A percentile compares a stretch with the other conserved stretches of the same genome.
These are phyloP conservation scores for Eriocheir sinensis DNA, from an alignment of 1,140 invertebrate species.

Conservation along the genomic window DNA sequence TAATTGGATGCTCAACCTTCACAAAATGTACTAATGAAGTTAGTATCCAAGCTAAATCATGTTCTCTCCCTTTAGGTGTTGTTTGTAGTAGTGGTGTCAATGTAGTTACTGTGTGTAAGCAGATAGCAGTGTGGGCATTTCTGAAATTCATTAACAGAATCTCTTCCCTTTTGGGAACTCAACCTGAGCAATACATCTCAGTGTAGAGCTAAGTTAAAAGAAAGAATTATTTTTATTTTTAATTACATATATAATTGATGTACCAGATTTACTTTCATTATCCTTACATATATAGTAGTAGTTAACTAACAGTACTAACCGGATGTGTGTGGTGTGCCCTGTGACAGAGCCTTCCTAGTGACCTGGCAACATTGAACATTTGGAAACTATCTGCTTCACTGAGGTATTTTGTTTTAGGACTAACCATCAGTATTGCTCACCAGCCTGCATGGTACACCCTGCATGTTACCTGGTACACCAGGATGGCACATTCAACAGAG, in stretches of 20 bases:
- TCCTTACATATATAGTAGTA: constrained; percentile 42
- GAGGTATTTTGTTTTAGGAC: constrained; percentile 71
- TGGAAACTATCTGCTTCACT: constrained; percentile 73
- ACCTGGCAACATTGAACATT: constrained; percentile 72
- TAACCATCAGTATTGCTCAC: constrained; percentile 53
- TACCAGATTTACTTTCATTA: constrained; percentile 46
- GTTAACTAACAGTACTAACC: constrained; percentile 70
- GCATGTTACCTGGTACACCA: constrained; percentile 39
- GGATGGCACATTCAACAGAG: not conserved
- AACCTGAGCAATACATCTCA: not conserved
- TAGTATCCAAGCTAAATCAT: not conserved
- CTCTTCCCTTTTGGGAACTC: not conserved
- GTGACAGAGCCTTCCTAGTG: constrained; percentile 75
- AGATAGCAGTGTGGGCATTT: constrained; percentile 12
- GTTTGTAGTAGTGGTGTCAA: not conserved
- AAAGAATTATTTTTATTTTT: constrained; percentile 1
- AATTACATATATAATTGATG: constrained; percentile 33
- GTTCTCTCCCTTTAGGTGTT: not conserved
- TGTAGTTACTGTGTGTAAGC: not conserved
- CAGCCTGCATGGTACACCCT: constrained; percentile 53
- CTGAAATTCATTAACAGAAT: not conserved
- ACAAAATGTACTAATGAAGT: no score
- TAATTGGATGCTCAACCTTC: not conserved
- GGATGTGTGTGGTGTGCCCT: constrained; percentile 64
- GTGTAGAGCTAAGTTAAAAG: not conserved